Percentiles rank a stretch among this genome's conserved stretches.
phyloP scores from a whole-genome alignment of 2,113 vertebrate genomes.

The Ochotona princeps region DNA sequence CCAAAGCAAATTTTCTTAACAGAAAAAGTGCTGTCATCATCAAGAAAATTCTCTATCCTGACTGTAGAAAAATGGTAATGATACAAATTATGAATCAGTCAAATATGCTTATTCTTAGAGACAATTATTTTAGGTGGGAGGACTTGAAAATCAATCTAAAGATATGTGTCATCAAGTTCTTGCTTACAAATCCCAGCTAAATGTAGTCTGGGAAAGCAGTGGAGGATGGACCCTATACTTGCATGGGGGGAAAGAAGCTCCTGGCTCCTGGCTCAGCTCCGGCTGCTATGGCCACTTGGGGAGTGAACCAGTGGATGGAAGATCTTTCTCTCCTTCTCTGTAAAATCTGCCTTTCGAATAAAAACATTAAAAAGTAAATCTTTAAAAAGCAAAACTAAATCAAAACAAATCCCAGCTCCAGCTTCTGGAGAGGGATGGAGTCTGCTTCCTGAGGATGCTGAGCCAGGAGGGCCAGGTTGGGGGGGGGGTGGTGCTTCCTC shows the following conservation, averaged over 20 bases:
- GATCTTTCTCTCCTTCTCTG: too few species aligned
- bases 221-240: too few species aligned
- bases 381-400: too few species aligned
- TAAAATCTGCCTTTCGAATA: too few species aligned
- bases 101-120: slow-evolving; percentile 63
- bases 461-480: neutral
- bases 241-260: too few species aligned
- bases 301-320: too few species aligned
- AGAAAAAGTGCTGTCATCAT: neutral
- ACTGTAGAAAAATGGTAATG: neutral
- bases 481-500: too few species aligned
- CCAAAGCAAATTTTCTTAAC: neutral
- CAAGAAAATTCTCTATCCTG: neutral
- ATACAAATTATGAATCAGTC: neutral
- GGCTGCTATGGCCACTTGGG: too few species aligned
- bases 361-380: too few species aligned
- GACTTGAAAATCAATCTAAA: neutral
- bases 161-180: slow-evolving; percentile 7
- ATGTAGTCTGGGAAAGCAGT: too few species aligned
- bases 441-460: neutral
- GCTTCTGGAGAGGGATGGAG: neutral
- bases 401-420: neutral
- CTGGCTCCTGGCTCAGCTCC: too few species aligned
- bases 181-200: neutral
- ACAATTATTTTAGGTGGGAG: neutral